phyloP scores from a whole-genome alignment of 2,888 invertebrate genomes.

The Cosmia trapezina region DNA sequence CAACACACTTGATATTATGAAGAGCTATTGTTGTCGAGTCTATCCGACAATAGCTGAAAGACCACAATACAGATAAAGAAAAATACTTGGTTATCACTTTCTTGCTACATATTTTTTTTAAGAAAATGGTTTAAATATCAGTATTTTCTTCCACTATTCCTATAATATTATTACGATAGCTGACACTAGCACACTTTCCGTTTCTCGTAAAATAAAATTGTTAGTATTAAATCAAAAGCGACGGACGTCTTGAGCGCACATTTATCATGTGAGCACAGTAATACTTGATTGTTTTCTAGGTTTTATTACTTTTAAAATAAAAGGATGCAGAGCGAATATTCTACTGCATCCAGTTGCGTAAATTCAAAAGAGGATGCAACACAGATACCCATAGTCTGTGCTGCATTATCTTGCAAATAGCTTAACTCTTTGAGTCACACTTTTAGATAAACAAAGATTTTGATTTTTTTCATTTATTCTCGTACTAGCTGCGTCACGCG shows the following conservation, averaged over 20 bases:
- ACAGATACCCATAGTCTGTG: too few relatives aligned
- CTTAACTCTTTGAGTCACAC: too few relatives aligned
- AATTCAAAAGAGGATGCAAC: too few relatives aligned
- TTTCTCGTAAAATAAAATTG: conserved; percentile 26
- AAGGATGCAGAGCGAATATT: too few relatives aligned
- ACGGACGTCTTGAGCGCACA: conserved; percentile 15
- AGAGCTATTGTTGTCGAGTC: not conserved
- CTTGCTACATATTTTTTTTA: not conserved
- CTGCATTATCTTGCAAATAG: too few relatives aligned
- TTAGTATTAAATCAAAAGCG: conserved; percentile 40
- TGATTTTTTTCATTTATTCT: too few relatives aligned
- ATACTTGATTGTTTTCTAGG: not conserved
- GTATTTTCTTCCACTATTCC: not conserved
- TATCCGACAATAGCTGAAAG: not conserved
- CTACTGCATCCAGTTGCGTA: too few relatives aligned
- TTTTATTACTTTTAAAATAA: not conserved
- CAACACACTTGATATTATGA: too few relatives aligned
- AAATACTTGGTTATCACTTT: not conserved
- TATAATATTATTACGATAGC: not conserved
- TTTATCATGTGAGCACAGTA: conserved; percentile 17
- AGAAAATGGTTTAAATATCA: not conserved
- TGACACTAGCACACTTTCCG: conserved; percentile 8
- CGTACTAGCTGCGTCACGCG: too few relatives aligned
- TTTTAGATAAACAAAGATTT: too few relatives aligned
- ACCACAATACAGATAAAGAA: not conserved